Conservation (phyloP, 2,888 invertebrate genomes). For the Oscheius onirici region DNA sequence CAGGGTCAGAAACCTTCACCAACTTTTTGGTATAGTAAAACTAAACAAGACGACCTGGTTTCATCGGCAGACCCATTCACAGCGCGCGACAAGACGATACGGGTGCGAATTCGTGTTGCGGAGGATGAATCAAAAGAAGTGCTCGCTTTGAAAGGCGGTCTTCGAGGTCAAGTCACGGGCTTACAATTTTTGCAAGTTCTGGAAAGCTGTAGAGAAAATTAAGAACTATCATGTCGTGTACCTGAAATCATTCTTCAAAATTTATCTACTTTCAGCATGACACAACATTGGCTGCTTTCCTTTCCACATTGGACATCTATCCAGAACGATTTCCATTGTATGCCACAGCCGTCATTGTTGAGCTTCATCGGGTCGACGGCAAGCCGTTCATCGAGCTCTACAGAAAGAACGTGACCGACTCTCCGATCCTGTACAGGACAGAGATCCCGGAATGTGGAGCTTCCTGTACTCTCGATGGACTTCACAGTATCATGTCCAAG, state of each 20-base stretch:
- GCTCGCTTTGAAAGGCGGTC: not conserved
- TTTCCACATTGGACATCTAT: constrained; percentile 62
- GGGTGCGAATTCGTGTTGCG: not conserved
- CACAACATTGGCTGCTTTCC: constrained; percentile 64
- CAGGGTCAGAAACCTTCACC: not conserved
- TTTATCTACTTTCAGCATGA: constrained; percentile 58
- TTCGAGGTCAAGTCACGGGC: no score
- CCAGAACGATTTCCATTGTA: constrained; percentile 64
- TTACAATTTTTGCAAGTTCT: no score
- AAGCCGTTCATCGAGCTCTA: constrained; percentile 51
- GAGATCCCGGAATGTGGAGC: constrained; percentile 57
- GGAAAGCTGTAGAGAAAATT: not conserved
- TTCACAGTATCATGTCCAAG: constrained; percentile 37
- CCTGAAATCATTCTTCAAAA: not conserved
- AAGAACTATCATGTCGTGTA: not conserved
- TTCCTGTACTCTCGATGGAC: constrained; percentile 58
- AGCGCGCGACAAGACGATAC: no score
- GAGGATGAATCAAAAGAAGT: not conserved
- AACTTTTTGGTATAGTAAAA: not conserved
- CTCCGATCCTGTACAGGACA: constrained; percentile 47
- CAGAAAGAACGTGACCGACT: constrained; percentile 67
- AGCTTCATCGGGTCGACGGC: constrained; percentile 60
- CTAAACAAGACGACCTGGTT: not conserved
- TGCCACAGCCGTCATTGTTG: constrained; percentile 63
- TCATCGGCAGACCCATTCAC: no score